These are phyloP conservation scores for Bombus superbus DNA, from an alignment of 1,140 invertebrate genomes.

Conservation along the genomic window DNA sequence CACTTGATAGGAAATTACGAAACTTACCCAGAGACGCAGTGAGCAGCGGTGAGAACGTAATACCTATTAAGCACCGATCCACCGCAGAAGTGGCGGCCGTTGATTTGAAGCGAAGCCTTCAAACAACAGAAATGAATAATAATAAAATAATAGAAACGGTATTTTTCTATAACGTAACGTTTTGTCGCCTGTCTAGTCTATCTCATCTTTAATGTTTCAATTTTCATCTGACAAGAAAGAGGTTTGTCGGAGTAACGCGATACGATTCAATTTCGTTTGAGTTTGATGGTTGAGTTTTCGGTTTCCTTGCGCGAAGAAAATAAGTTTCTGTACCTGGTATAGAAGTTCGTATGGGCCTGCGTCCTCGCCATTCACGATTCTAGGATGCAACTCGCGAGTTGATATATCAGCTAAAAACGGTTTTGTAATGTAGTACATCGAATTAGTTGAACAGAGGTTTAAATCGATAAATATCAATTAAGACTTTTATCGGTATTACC, in stretches of 20 bases:
- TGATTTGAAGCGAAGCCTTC: constrained; percentile 42
- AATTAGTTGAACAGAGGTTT: not conserved
- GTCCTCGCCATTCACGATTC: constrained; percentile 66
- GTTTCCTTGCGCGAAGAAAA: not conserved
- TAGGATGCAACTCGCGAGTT: constrained; percentile 19
- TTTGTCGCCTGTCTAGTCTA: no score
- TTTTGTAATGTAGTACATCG: not conserved
- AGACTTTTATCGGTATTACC: not conserved
- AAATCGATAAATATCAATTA: not conserved
- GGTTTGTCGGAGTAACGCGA: no score
- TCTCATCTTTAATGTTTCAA: not conserved
- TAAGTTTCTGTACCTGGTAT: constrained; percentile 62
- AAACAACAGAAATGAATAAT: no score
- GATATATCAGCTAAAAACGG: not conserved
- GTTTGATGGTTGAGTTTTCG: not conserved
- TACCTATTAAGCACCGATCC: constrained; percentile 80
- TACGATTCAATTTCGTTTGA: not conserved
- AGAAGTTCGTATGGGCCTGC: constrained; percentile 67
- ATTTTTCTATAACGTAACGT: not conserved
- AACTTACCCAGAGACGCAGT: constrained; percentile 75
- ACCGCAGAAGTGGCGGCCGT: constrained; percentile 77
- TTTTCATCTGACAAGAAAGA: no score
- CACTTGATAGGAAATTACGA: not conserved
- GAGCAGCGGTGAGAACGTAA: constrained; percentile 82
- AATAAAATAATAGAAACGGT: not conserved